These are phyloP conservation scores for Fregetta grallaria DNA, from an alignment of 2,113 vertebrate species.

Conservation along the genomic window DNA sequence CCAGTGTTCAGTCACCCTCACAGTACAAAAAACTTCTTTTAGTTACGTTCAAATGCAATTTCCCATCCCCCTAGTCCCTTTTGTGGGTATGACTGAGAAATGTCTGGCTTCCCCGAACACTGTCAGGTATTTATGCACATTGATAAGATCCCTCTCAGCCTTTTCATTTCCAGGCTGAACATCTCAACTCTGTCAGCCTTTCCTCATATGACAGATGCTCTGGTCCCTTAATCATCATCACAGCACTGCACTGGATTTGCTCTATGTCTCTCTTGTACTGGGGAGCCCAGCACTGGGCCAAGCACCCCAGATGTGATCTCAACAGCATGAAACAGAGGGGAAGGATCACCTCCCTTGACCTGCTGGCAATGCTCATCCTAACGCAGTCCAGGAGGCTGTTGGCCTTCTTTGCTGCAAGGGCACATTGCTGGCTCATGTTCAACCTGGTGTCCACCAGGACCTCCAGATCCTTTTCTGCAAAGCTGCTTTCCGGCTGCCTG, in stretches of 20 bases:
- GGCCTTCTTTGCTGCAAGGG: background rate
- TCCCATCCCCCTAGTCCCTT: background rate
- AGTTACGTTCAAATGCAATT: background rate
- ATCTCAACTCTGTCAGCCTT: background rate
- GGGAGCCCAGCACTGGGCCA: background rate
- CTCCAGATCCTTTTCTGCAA: background rate
- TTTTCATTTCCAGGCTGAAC: background rate
- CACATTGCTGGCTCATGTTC: background rate
- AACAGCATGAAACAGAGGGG: background rate
- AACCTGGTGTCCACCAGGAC: background rate
- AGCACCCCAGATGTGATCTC: background rate
- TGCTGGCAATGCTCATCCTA: background rate
- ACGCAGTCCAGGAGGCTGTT: background rate
- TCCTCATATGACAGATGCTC: background rate
- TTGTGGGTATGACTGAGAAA: background rate
- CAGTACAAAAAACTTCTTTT: background rate
- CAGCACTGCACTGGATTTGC: background rate
- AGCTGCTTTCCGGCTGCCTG: background rate
- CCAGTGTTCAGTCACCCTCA: background rate
- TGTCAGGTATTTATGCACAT: accelerated
- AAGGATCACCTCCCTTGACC: background rate
- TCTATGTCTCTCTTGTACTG: background rate
- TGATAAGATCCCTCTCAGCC: background rate
- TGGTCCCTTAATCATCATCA: background rate
- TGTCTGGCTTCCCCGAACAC: background rate